Percentiles rank a stretch among this genome's conserved stretches.
Evolutionary conservation across 2,113 vertebrate species (phyloP).

Genomic region (Galemys pyrenaicus): DNA sequence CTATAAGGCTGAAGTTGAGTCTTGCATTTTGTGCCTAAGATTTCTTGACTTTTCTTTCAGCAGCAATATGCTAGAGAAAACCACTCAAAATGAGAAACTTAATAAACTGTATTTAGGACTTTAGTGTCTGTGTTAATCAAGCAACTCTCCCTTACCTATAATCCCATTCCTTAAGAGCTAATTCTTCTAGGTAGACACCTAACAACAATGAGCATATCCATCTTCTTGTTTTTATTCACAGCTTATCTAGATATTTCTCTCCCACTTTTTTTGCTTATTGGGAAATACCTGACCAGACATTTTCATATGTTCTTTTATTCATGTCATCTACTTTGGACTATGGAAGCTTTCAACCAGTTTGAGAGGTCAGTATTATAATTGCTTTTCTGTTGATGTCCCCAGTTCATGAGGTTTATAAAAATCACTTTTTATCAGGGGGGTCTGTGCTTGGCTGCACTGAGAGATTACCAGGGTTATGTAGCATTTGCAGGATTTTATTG

Average conservation of each 20-base stretch:
- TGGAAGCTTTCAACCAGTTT: not conserved
- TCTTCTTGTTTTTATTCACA: not conserved
- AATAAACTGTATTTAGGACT: not conserved
- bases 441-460: not conserved
- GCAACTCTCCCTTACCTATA: not conserved
- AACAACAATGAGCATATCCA: not conserved
- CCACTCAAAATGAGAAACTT: not conserved
- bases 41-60: not conserved
- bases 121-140: not conserved
- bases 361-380: not conserved
- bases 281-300: not conserved
- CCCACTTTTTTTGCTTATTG: not conserved
- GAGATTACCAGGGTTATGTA: not conserved
- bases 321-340: not conserved
- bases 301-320: not conserved
- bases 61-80: not conserved
- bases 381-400: not conserved
- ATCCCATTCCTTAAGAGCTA: not conserved
- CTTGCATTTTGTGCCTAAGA: not conserved
- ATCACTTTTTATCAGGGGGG: not conserved
- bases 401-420: constrained; percentile 21
- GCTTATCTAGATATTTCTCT: not conserved
- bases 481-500: not conserved
- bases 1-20: not conserved
- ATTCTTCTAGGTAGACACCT: not conserved